Evolutionary conservation across 2,888 invertebrate species (phyloP).

Genomic region (Pollenia amentaria): DNA sequence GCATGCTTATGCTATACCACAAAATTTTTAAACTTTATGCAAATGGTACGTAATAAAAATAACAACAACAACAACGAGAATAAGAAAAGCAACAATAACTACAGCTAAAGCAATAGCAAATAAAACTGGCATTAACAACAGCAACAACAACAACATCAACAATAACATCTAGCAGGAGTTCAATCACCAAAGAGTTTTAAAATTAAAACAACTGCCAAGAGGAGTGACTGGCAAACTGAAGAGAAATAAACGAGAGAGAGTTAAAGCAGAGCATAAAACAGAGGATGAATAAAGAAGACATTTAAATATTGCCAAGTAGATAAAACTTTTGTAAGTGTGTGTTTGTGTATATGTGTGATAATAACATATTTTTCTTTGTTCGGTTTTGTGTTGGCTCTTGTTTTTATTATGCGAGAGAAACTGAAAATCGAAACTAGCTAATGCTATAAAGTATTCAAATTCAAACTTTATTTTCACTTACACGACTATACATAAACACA

Average conservation of each 20-base stretch:
- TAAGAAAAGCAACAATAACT: constrained; percentile 13
- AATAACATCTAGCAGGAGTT: constrained; percentile 23
- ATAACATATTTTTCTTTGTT: constrained; percentile 3
- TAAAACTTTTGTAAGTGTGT: constrained; percentile 10
- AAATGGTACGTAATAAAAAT: constrained; percentile 74
- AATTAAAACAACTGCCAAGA: constrained; percentile 53
- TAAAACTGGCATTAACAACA: constrained; percentile 35
- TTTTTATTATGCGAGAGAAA: constrained; percentile 38
- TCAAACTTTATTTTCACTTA: constrained; percentile 51
- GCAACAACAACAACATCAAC: constrained; percentile 51
- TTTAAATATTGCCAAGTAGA: constrained; percentile 55
- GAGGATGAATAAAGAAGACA: constrained; percentile 15
- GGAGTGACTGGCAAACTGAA: constrained; percentile 19
- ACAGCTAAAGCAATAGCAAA: constrained; percentile 24
- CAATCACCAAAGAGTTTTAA: constrained; percentile 67
- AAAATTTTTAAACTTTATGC: constrained; percentile 72
- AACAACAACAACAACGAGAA: constrained; percentile 40
- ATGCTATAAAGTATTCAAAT: constrained; percentile 65
- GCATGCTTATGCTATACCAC: constrained; percentile 72
- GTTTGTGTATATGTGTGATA: background rate
- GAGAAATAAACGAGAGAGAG: background rate
- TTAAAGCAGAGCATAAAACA: background rate
- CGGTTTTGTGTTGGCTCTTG: background rate
- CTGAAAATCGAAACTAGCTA: constrained; percentile 68
- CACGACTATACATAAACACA: constrained; percentile 9